These are phyloP conservation scores for Boloria selene DNA, from an alignment of 2,888 invertebrate genomes.

Conservation along the genomic window DNA sequence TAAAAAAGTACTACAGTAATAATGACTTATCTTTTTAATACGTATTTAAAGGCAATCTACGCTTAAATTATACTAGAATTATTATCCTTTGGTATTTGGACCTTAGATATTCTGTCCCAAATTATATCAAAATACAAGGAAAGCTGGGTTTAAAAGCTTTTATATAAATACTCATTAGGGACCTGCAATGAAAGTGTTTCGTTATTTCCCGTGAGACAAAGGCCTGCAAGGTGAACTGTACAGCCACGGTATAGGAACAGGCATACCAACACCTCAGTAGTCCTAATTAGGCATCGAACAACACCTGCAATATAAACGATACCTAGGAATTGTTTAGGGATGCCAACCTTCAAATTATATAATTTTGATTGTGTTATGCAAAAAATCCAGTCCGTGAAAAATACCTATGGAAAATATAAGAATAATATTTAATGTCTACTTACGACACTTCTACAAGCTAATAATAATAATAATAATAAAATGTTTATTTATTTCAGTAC, in stretches of 20 bases:
- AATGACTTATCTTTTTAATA: too few species aligned
- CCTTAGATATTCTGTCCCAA: not conserved
- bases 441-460: too few species aligned
- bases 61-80: not conserved
- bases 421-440: too few species aligned
- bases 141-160: constrained; percentile 22
- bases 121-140: not conserved
- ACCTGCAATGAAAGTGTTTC: constrained; percentile 34
- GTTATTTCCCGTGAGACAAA: constrained; percentile 45
- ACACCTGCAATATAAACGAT: constrained; percentile 62
- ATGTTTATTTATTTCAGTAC: too few species aligned
- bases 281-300: constrained; percentile 74
- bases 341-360: constrained; percentile 40
- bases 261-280: constrained; percentile 73
- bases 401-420: too few species aligned
- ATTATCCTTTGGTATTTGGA: not conserved
- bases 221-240: constrained; percentile 41
- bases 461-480: too few species aligned
- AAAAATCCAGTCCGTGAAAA: not conserved
- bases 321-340: constrained; percentile 60
- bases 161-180: constrained; percentile 37
- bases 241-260: constrained; percentile 72
- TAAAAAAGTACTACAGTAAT: too few species aligned
- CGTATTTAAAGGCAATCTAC: too few species aligned
- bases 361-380: not conserved